Evolutionary conservation across 2,113 vertebrate genomes (phyloP).

Genomic region (Mesocricetus auratus): DNA sequence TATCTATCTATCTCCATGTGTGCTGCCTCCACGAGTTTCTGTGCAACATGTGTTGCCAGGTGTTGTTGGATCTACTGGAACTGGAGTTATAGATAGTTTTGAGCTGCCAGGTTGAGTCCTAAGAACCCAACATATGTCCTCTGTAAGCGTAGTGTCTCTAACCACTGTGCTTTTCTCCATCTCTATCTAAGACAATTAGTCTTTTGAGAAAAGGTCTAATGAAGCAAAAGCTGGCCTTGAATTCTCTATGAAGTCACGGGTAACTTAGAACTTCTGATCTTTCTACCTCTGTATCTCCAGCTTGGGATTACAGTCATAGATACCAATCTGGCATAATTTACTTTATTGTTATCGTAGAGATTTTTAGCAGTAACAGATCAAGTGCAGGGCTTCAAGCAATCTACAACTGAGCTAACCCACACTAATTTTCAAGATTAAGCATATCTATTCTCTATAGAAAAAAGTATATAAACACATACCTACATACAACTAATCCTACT

Average conservation of each 20-base stretch:
- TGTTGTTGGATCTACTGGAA: not conserved
- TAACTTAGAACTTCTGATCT: not conserved
- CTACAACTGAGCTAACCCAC: not conserved
- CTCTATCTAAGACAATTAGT: not conserved
- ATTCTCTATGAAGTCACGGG: not conserved
- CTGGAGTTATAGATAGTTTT: not conserved
- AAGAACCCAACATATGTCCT: not conserved
- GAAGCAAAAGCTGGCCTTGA: not conserved
- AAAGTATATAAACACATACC: not conserved
- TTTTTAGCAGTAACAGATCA: not conserved
- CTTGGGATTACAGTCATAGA: not conserved
- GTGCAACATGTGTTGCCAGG: not conserved
- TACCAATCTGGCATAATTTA: not conserved
- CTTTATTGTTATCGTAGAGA: not conserved
- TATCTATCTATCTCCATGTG: not conserved
- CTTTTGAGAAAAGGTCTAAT: not conserved
- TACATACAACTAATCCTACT: not conserved
- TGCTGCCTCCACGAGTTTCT: not conserved
- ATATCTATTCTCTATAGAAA: not conserved
- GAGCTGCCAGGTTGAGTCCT: not conserved
- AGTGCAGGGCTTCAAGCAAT: not conserved
- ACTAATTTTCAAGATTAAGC: slow-evolving; percentile 51
- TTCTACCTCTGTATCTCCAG: not conserved
- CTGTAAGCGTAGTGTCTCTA: not conserved
- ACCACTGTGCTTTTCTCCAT: not conserved